Percentiles rank a stretch among this genome's conserved stretches.
Evolutionary conservation across 2,797 vertebrate species (phyloP).

Genomic region (Rhinella marina): DNA sequence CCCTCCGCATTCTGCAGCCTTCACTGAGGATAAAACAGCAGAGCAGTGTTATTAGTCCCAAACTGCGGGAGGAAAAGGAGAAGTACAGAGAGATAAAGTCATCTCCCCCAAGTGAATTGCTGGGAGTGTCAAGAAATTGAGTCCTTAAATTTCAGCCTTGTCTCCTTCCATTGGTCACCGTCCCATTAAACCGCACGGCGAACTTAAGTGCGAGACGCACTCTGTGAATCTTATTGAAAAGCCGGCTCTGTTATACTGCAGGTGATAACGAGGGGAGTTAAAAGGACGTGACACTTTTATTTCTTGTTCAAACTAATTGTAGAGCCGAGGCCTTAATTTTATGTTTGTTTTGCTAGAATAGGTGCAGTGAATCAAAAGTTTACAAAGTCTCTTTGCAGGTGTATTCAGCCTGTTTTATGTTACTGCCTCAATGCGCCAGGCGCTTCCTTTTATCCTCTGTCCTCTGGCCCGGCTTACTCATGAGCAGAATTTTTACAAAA

Average conservation of each 20-base stretch:
- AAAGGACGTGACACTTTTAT: conserved; percentile 10
- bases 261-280: conserved; percentile 11
- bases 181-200: conserved; percentile 27
- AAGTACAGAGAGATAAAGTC: conserved; percentile 39
- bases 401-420: not conserved
- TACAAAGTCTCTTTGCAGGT: not conserved
- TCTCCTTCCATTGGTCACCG: not conserved
- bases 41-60: conserved; percentile 35
- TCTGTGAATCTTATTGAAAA: conserved; percentile 24
- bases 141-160: conserved; percentile 11
- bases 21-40: conserved; percentile 40
- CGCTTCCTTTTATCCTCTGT: not conserved
- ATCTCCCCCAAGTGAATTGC: conserved; percentile 18
- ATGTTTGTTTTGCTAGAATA: conserved; percentile 8
- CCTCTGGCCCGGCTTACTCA: not conserved
- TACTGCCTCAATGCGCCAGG: not conserved
- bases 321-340: not conserved
- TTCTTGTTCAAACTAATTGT: not conserved
- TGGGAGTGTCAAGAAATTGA: conserved; percentile 28
- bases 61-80: conserved; percentile 28
- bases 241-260: not conserved
- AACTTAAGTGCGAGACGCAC: not conserved
- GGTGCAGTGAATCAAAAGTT: not conserved
- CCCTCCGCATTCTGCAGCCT: conserved; percentile 13
- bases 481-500: too few species aligned